Evolutionary conservation across 2,113 vertebrate species (phyloP).

Genomic region (Silurus meridionalis): DNA sequence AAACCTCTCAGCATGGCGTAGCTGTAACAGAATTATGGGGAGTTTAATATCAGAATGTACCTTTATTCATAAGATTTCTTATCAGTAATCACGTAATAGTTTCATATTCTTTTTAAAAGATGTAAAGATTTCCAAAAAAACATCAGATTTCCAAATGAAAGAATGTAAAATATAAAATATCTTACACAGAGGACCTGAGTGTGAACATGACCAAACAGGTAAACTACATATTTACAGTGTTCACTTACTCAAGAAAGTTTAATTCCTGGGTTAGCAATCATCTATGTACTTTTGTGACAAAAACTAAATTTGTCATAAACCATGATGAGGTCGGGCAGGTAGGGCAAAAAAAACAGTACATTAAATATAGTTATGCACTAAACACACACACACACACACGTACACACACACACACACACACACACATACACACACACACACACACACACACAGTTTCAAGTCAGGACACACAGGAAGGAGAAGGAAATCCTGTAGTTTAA

Average conservation of each 20-base stretch:
- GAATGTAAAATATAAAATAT: background rate
- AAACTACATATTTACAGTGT: background rate
- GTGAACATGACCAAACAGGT: background rate
- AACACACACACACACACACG: background rate
- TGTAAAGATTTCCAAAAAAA: background rate
- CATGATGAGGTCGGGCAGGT: background rate
- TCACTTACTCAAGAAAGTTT: background rate
- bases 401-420: slow-evolving; percentile 2
- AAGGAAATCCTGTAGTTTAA: slow-evolving; percentile 21
- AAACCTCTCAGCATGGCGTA: background rate
- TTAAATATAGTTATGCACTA: background rate
- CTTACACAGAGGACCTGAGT: background rate
- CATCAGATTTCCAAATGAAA: background rate
- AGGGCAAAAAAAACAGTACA: background rate
- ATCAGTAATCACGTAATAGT: background rate
- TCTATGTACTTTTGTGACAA: background rate
- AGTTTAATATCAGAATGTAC: background rate
- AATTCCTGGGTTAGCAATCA: background rate
- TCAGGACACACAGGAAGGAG: slow-evolving; percentile 1
- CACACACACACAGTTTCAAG: background rate
- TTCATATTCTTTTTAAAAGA: background rate
- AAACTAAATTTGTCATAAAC: background rate
- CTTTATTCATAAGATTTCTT: background rate
- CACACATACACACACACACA: slow-evolving; percentile 2
- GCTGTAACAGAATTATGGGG: background rate